Conservation (phyloP, 2,888 invertebrate genomes). For the Auanema sp. region DNA sequence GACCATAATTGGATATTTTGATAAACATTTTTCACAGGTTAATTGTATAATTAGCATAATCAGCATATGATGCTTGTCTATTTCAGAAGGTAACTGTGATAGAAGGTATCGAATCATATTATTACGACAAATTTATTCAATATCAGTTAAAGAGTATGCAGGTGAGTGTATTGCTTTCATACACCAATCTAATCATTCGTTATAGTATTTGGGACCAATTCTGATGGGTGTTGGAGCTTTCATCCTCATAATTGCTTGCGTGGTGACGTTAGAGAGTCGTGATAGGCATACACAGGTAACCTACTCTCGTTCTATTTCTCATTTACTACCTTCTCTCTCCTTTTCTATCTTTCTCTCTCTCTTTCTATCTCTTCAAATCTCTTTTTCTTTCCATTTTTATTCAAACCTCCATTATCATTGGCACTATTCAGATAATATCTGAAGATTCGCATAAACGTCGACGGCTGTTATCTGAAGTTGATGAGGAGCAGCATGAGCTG, state of each 20-base stretch:
- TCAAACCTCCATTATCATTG: too few species aligned
- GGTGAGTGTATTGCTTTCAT: slow-evolving; percentile 14
- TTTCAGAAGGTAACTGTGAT: slow-evolving; percentile 29
- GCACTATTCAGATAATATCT: slow-evolving; percentile 18
- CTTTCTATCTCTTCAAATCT: background rate
- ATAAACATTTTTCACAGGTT: slow-evolving; percentile 53
- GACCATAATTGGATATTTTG: slow-evolving; percentile 79
- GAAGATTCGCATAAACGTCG: slow-evolving; percentile 15
- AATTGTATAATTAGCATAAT: background rate
- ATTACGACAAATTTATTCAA: slow-evolving; percentile 37
- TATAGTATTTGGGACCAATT: slow-evolving; percentile 85
- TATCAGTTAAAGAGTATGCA: slow-evolving; percentile 55
- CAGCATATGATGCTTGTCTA: background rate
- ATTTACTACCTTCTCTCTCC: background rate
- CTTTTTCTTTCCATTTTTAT: too few species aligned
- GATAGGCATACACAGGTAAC: slow-evolving; percentile 77
- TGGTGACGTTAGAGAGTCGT: slow-evolving; percentile 95
- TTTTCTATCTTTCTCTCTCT: too few species aligned
- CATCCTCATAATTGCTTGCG: slow-evolving; percentile 92
- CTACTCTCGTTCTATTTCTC: background rate
- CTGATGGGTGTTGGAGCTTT: slow-evolving; percentile 98
- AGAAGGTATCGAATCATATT: slow-evolving; percentile 28
- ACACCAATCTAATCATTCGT: slow-evolving; percentile 4
- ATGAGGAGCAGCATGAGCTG: background rate
- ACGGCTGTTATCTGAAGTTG: slow-evolving; percentile 9